These are phyloP conservation scores for Xiphydria camelus DNA, from an alignment of 2,888 invertebrate genomes.

Conservation along the genomic window DNA sequence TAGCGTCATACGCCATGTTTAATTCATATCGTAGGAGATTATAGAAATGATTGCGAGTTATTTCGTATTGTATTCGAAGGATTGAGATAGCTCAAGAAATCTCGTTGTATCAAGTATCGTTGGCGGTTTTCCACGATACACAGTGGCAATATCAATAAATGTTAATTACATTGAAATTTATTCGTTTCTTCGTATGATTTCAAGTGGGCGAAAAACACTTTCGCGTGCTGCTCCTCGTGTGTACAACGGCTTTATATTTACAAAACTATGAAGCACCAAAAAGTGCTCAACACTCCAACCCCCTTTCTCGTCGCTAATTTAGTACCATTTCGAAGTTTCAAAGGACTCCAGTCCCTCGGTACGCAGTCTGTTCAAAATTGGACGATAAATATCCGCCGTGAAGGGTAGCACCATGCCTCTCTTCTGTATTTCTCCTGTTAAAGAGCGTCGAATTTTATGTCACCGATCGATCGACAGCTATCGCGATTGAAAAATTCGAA, in stretches of 20 bases:
- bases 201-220: constrained; percentile 1
- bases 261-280: background rate
- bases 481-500: no score
- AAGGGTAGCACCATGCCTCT: constrained; percentile 93
- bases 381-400: constrained; percentile 88
- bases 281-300: background rate
- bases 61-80: background rate
- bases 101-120: constrained; percentile 29
- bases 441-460: no score
- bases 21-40: background rate
- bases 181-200: background rate
- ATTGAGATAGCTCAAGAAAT: constrained; percentile 12
- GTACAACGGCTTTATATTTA: background rate
- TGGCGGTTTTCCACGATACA: constrained; percentile 26
- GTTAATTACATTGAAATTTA: constrained; percentile 22
- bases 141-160: constrained; percentile 25
- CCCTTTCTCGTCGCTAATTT: background rate
- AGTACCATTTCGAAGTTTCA: constrained; percentile 65
- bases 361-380: constrained; percentile 84
- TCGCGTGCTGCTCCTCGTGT: background rate
- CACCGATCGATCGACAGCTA: no score
- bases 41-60: background rate
- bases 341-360: constrained; percentile 79
- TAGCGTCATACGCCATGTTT: no score
- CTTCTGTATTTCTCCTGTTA: constrained; percentile 90